Percentiles rank a stretch among this genome's conserved stretches.
These are phyloP conservation scores for Alaudala cheleensis DNA, from an alignment of 2,113 vertebrate genomes.

Conservation along the genomic window DNA sequence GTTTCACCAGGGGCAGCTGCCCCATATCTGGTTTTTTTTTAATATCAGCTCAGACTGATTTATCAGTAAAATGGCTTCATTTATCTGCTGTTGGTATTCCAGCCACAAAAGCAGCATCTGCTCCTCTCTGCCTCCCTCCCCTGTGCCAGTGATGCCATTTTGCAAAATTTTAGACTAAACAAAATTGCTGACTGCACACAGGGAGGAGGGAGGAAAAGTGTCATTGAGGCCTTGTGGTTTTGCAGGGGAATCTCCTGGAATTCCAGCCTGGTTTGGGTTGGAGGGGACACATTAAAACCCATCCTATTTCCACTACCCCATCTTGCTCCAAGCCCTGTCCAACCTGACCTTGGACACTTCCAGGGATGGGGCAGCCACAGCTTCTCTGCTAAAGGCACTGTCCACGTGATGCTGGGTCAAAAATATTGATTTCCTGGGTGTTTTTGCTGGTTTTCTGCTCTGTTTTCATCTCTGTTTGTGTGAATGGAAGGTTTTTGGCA, in stretches of 20 bases:
- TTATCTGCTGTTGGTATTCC: background rate
- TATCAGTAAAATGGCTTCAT: background rate
- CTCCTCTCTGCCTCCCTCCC: background rate
- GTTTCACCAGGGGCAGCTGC: background rate
- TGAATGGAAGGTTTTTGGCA: background rate
- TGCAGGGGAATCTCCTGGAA: background rate
- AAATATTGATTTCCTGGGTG: background rate
- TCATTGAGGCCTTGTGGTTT: background rate
- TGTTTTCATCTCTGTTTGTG: background rate
- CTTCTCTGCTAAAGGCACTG: background rate
- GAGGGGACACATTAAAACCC: background rate
- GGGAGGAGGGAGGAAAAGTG: background rate
- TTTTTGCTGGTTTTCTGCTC: background rate
- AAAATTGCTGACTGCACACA: background rate
- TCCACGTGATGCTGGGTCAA: fast-evolving
- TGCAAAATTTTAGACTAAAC: background rate
- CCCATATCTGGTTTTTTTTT: background rate
- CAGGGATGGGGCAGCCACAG: background rate
- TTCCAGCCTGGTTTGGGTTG: background rate
- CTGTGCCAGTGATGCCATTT: background rate
- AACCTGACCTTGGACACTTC: background rate
- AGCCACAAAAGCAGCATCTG: background rate
- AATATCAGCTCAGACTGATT: background rate
- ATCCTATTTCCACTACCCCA: background rate
- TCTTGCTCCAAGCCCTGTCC: background rate